Percentiles rank a stretch among this genome's conserved stretches.
Conservation (phyloP, 2,888 invertebrate species). For the Tanytarsus gracilentus region DNA sequence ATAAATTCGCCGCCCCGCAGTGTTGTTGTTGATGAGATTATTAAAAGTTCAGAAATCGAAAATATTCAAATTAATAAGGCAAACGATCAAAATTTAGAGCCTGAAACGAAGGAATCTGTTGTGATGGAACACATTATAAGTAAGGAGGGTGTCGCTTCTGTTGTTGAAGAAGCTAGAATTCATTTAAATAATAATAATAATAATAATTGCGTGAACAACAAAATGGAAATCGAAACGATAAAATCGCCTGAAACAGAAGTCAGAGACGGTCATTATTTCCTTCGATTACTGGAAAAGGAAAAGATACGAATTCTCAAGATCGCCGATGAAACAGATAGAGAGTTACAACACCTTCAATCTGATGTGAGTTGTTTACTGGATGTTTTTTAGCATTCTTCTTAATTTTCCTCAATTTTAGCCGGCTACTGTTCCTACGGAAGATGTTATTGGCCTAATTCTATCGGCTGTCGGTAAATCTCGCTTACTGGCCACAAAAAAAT, state of each 20-base stretch:
- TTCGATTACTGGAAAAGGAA: constrained; percentile 64
- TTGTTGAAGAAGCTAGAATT: neutral
- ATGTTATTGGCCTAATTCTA: constrained; percentile 71
- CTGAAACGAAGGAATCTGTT: neutral
- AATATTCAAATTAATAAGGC: neutral
- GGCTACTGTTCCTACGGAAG: constrained; percentile 56
- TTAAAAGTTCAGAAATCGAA: neutral
- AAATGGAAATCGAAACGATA: neutral
- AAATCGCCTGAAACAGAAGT: neutral
- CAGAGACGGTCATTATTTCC: constrained; percentile 59
- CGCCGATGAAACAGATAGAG: constrained; percentile 59
- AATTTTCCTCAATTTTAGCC: constrained; percentile 33
- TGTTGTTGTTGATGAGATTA: neutral
- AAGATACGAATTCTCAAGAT: constrained; percentile 58
- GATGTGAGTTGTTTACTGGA: constrained; percentile 34
- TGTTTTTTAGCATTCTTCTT: neutral
- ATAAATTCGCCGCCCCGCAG: too few species aligned
- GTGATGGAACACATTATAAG: neutral
- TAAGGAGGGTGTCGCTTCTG: neutral
- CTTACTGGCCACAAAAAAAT: constrained; percentile 80
- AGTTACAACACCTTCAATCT: constrained; percentile 51
- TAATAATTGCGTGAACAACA: neutral
- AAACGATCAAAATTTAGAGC: constrained; percentile 7
- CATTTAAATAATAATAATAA: too few species aligned
- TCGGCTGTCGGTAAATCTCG: constrained; percentile 88